These are phyloP conservation scores for Porites lutea DNA, from an alignment of 64 coral and sea anemone species.

Conservation along the genomic window DNA sequence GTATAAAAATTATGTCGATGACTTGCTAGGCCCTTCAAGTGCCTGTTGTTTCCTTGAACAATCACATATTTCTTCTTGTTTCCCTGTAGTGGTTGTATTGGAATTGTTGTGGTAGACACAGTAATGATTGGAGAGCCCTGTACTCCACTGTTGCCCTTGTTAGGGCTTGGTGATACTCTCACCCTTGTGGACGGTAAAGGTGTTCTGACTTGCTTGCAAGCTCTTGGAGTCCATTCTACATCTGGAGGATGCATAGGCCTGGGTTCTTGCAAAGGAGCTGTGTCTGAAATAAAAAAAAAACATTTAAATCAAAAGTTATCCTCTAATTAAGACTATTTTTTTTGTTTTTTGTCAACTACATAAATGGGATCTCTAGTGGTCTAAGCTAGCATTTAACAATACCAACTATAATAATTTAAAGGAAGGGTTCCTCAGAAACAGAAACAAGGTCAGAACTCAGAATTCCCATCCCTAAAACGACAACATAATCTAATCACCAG, in stretches of 20 bases:
- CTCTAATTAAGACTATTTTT: no score
- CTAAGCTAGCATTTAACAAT: no score
- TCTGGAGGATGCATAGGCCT: background rate
- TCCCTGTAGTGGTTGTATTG: conserved; percentile 47
- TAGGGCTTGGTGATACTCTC: conserved; percentile 58
- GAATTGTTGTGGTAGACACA: conserved; percentile 57
- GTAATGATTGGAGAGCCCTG: conserved; percentile 29
- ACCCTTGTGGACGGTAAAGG: conserved; percentile 34
- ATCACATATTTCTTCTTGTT: conserved; percentile 65
- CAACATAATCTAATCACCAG: no score
- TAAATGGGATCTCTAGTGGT: no score
- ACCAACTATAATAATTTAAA: no score
- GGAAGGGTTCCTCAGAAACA: no score
- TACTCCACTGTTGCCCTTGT: background rate
- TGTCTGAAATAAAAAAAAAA: background rate
- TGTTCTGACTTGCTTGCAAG: background rate
- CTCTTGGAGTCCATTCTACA: background rate
- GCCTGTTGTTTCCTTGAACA: conserved; percentile 56
- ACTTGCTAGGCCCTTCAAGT: conserved; percentile 1
- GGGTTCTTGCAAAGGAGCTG: background rate
- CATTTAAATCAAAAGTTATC: no score
- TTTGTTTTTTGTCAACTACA: no score
- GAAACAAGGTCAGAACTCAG: no score
- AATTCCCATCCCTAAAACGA: no score
- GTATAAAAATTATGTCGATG: background rate